A percentile compares a stretch with the other conserved stretches of the same genome.
These are phyloP conservation scores for Prunella strophiata DNA, from an alignment of 2,797 vertebrate species.

Conservation along the genomic window DNA sequence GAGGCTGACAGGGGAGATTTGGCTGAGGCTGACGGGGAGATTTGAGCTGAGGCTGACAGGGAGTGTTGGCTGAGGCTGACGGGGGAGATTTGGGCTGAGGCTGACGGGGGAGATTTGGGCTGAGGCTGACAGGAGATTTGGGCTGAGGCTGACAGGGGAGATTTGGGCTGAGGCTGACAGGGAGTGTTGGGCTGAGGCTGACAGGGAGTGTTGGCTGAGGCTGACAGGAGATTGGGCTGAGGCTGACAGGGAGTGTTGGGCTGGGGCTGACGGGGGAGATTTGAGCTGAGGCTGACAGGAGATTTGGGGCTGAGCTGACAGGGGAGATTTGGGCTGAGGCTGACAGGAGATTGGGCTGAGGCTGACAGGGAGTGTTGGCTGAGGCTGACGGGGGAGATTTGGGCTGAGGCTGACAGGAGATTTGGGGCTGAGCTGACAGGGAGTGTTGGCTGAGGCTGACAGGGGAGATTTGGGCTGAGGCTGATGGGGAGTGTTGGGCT, in stretches of 20 bases:
- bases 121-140: not conserved
- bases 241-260: not conserved
- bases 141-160: no score
- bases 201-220: not conserved
- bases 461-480: not conserved
- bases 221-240: not conserved
- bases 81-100: not conserved
- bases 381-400: not conserved
- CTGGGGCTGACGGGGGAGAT: not conserved
- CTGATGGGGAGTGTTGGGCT: not conserved
- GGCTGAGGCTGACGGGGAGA: not conserved
- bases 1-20: not conserved
- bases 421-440: not conserved
- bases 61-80: not conserved
- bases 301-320: not conserved
- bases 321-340: not conserved
- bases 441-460: not conserved
- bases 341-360: not conserved
- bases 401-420: not conserved
- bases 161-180: not conserved
- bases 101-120: not conserved
- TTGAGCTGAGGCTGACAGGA: no score
- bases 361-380: no score
- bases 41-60: not conserved
- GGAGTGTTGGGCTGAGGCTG: not conserved